Conservation (phyloP, 2,797 vertebrate genomes). For the Hippopotamyrus pictus region DNA sequence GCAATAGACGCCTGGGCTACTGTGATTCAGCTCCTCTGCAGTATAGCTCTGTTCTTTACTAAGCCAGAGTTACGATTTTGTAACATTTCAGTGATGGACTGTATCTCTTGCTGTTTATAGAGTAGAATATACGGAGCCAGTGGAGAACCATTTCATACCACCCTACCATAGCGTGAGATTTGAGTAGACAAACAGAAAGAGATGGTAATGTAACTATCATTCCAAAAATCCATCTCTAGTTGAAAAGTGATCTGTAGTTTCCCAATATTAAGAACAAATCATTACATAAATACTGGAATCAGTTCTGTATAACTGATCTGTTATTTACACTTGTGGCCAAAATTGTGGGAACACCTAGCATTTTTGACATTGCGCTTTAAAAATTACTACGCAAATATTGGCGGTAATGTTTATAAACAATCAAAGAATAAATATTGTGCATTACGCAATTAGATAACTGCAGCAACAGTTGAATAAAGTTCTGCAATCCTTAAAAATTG, state of each 20-base stretch:
- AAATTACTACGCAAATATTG: background rate
- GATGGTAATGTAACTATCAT: background rate
- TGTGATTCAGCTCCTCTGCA: background rate
- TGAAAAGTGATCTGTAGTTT: background rate
- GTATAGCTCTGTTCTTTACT: background rate
- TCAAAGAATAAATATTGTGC: background rate
- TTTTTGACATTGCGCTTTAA: background rate
- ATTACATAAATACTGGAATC: background rate
- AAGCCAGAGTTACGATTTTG: background rate
- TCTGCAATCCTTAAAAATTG: background rate
- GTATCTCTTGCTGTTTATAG: background rate
- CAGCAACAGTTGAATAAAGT: background rate
- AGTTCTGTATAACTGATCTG: background rate
- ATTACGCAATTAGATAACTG: background rate
- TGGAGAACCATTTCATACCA: background rate
- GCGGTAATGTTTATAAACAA: background rate
- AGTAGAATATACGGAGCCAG: constrained; percentile 10
- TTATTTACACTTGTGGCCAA: background rate
- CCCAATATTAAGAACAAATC: background rate
- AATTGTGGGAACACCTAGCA: background rate
- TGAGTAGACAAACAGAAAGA: background rate
- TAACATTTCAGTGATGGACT: constrained; percentile 16
- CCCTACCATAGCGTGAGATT: background rate
- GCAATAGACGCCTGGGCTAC: background rate
- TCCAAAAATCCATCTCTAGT: background rate